phyloP scores from a whole-genome alignment of 2,888 invertebrate genomes.

The Sinodicranocentrus sp. region DNA sequence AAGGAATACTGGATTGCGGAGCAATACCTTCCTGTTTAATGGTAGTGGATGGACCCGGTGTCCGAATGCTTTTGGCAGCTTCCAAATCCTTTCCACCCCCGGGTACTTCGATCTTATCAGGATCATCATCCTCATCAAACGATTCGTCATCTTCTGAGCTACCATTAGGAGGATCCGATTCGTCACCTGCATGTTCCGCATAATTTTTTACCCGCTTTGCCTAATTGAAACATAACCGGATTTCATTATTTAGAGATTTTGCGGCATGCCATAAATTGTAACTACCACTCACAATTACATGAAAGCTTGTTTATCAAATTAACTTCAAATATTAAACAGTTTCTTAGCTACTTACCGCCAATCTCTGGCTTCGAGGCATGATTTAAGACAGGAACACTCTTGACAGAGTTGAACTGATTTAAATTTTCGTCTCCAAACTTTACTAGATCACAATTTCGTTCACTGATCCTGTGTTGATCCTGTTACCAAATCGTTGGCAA shows the following conservation, averaged over 20 bases:
- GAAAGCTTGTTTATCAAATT: too few species aligned
- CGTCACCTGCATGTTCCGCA: conserved; percentile 60
- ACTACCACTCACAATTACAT: too few species aligned
- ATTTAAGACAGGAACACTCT: too few species aligned
- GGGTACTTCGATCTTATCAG: conserved; percentile 94
- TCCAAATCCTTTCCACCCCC: conserved; percentile 94
- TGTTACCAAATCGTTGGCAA: too few species aligned
- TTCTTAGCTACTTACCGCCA: conserved; percentile 47
- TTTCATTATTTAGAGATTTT: too few species aligned
- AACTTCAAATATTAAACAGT: too few species aligned
- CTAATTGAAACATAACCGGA: too few species aligned
- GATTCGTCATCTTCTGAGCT: conserved; percentile 75
- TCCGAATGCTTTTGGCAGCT: conserved; percentile 81
- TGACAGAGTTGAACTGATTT: too few species aligned
- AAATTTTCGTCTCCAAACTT: neutral
- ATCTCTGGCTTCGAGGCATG: conserved; percentile 54
- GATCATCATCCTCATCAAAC: conserved; percentile 85
- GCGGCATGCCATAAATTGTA: too few species aligned
- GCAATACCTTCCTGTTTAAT: conserved; percentile 81
- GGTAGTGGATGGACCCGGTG: conserved; percentile 36
- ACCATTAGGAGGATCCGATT: conserved; percentile 59
- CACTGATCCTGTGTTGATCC: neutral
- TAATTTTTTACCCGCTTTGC: conserved; percentile 61
- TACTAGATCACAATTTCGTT: neutral
- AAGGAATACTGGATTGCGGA: conserved; percentile 79